Base-by-base conservation (phyloP, 1,140 invertebrate species). In the Calycopis cecrops region DNA sequence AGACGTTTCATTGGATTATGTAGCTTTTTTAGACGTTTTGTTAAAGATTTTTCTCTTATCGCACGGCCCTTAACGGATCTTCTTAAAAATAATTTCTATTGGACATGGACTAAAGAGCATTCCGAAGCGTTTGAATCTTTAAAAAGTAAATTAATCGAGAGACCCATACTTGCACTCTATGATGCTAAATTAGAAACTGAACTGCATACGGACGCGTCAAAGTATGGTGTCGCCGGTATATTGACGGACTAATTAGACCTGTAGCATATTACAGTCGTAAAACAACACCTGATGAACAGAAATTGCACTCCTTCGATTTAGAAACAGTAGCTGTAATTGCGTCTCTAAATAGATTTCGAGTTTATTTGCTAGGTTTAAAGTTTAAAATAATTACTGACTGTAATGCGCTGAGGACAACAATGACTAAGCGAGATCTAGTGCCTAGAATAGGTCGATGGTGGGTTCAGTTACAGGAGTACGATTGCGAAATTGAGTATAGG, bases 21-120 rank as follows among this genome's bases (percentile, higher is more conserved):
- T 3, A 58, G 55, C 35, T 65, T 60, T 48, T 65, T 60, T 14
- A 38, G 62, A 6, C 44, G 65, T n/a, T 67, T 67, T 51, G 54
- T 63, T 4, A 16, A 16, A 16, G 35, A 54, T n/a, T 66, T 62
- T 52, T 57, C 64, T 4, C 9, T 62, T 3, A 60, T 60, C 4
- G 57, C 54, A 7, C 33, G 55, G 1, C 64, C 60, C 2, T 12
- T 63, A 10, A 60, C 58, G 3, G 16, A 55, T n/a, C 60, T 63
- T 8, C 28, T 60, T 21, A 56, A 54, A 28, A n/a, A 28, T 2
- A 28, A 28, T 28, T 28, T 28, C 6, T 3, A 2, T 28, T 28
- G 6, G 21, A 28, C 21, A 28, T 28, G 21, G 21, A 28, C 21
- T 28, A 3, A 28, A 28, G 21, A 28, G 6, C 21, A 6, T 28